These are phyloP conservation scores for Bovichtus variegatus DNA, from an alignment of 2,797 vertebrate species.

Conservation along the genomic window DNA sequence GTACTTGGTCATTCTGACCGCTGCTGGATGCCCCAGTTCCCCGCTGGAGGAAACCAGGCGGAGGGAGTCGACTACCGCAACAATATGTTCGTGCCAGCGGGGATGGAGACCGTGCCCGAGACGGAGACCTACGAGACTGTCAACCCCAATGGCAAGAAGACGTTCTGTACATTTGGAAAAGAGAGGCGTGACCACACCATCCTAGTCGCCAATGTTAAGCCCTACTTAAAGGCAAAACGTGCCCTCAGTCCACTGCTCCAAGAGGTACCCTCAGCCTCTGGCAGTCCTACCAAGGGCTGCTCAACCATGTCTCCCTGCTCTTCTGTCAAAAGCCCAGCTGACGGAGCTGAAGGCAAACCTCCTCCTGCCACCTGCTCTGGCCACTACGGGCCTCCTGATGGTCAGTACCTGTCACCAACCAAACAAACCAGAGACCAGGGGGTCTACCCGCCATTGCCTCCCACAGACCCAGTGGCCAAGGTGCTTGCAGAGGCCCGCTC, in stretches of 20 bases:
- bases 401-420: slow-evolving; percentile 94
- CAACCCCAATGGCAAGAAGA: slow-evolving; percentile 98
- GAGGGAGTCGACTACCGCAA: slow-evolving; percentile 99
- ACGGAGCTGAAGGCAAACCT: slow-evolving; percentile 93
- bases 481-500: slow-evolving; percentile 96
- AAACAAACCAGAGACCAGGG: slow-evolving; percentile 93
- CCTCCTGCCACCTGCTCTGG: slow-evolving; percentile 85
- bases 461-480: slow-evolving; percentile 95
- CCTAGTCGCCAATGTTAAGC: slow-evolving; percentile 99
- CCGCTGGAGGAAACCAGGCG: slow-evolving; percentile 91
- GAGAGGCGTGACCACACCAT: slow-evolving; percentile 99
- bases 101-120: slow-evolving; percentile 93
- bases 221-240: slow-evolving; percentile 99
- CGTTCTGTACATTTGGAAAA: slow-evolving; percentile 99
- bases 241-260: slow-evolving; percentile 98
- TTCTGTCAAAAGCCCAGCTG: slow-evolving; percentile 93
- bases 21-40: slow-evolving; percentile 99
- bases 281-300: slow-evolving; percentile 95
- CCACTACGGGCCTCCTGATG: slow-evolving; percentile 92
- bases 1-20: slow-evolving; percentile 99
- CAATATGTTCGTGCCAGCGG: slow-evolving; percentile 97
- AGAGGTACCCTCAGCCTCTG: slow-evolving; percentile 95
- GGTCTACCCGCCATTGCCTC: slow-evolving; percentile 84
- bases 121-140: slow-evolving; percentile 96
- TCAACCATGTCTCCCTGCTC: slow-evolving; percentile 91